Base-by-base conservation (phyloP, 2,888 invertebrate species). In the Amphimallon solstitiale region DNA sequence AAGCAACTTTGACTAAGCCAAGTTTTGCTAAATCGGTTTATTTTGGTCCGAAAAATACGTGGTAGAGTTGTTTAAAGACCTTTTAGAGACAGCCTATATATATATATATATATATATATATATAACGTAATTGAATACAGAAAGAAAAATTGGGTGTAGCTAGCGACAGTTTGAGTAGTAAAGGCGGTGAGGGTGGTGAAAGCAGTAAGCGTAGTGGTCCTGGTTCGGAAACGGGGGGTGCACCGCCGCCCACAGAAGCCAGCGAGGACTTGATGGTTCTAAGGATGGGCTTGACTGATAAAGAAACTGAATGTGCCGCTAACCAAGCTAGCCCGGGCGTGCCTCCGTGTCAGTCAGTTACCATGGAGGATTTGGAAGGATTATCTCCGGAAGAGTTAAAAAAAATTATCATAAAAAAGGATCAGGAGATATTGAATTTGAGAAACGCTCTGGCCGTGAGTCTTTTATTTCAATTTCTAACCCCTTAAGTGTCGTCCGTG, bases 371-470 rank as follows among this genome's bases (percentile, higher is more conserved):
- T 10, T 66, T 52, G 62, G 66, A 63, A n/a, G 35, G 34, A 10
- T 15, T 61, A 35, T 61, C 48, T 2, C 59, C 59, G 5, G 54
- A 66, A 9, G 69, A 71, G 12, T 23, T 70, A 29, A 65, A 65
- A 46, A 64, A 63, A n/a, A 15, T 69, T 19, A 37, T 72, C 9
- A 62, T 66, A 43, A 23, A 61, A 35, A 71, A 70, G 56, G 72
- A 72, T 63, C 69, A 68, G 9, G 70, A 71, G 38, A 54, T 71
- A 21, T 66, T 66, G 54, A 52, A 68, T 10, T 35, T 71, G 43
- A 67, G 70, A 56, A 68, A 67, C 43, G 68, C 67, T 23, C 64
- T 73, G 19, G 70, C 64, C 19, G 72, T 73, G 68, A 56, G 63
- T 23, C 4, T 29, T 43, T 21, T 10, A 23, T 49, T 34, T 43